Conservation (phyloP, 2,113 vertebrate species). For the Psilopogon haemacephalus region DNA sequence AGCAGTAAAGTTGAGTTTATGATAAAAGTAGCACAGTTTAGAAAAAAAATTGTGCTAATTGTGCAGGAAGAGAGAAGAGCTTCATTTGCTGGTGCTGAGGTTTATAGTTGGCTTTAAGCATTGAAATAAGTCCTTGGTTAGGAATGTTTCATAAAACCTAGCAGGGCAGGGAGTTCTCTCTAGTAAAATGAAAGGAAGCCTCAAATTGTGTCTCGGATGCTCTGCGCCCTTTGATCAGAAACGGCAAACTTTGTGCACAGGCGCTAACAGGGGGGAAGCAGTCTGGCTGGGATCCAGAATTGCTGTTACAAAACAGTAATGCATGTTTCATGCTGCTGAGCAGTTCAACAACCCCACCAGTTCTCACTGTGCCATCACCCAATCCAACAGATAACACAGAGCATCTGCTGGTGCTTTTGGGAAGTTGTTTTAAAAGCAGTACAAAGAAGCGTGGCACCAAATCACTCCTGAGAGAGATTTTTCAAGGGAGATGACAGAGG, state of each 20-base stretch:
- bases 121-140: background rate
- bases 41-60: background rate
- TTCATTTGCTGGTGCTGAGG: background rate
- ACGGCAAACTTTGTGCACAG: background rate
- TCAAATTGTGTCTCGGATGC: background rate
- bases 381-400: background rate
- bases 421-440: background rate
- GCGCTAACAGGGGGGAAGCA: background rate
- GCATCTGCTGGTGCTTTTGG: constrained; percentile 6
- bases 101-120: background rate
- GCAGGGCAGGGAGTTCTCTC: background rate
- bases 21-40: background rate
- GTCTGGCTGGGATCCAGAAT: background rate
- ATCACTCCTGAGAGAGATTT: background rate
- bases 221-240: background rate
- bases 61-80: background rate
- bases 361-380: background rate
- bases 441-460: background rate
- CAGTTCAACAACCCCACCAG: background rate
- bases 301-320: background rate
- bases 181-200: background rate
- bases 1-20: background rate
- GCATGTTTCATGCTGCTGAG: background rate
- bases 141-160: background rate
- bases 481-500: constrained; percentile 5